Base-by-base conservation (phyloP, 2,888 invertebrate genomes). In the Philaethria dido region DNA sequence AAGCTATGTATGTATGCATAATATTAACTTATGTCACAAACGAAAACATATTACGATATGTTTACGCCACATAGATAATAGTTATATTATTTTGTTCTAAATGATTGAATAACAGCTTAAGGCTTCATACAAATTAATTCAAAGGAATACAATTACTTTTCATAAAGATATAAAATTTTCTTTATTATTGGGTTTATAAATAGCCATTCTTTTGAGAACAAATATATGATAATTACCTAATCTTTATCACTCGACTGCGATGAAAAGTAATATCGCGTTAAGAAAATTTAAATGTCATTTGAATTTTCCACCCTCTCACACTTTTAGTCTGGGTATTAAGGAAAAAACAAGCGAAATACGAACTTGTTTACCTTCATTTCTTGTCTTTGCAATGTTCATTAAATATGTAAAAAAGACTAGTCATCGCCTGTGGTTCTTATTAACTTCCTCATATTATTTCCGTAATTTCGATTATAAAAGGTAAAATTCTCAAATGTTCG, bases 201-300 rank as follows among this genome's bases (percentile, higher is more conserved):
- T 52, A 42, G 22, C n/a, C 9, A 20, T 11, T 1, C 20, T 9
- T 42, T n/a, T 8, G 13, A 57, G 22, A 57, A 54, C n/a, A n/a
- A 39, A 39, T 39, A 11, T 39, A 39, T 39, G 2, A 9, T 39
- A 57, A 57, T 39, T n/a, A 4, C n/a, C 57, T 42, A 25, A 57
- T 57, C 22, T 20, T 18, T 18, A 54, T 1, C 39, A 22, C 39
- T 57, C 22, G 57, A 57, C 1, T 18, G 13, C n/a, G 20, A n/a
- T 42, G 22, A 42, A 57, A 25, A 57, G 57, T 25, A 57, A 57
- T 57, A 57, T 57, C 39, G n/a, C 39, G n/a, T 57, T 0, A 5
- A 55, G 39, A 25, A 42, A 42, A 57, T 57, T 57, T 57, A 11
- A 57, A 57, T 57, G n/a, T 42, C n/a, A 57, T 42, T 42, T n/a